A percentile compares a stretch with the other conserved stretches of the same genome.
These are phyloP conservation scores for Mayetiola destructor DNA, from an alignment of 2,888 invertebrate species.

Conservation along the genomic window DNA sequence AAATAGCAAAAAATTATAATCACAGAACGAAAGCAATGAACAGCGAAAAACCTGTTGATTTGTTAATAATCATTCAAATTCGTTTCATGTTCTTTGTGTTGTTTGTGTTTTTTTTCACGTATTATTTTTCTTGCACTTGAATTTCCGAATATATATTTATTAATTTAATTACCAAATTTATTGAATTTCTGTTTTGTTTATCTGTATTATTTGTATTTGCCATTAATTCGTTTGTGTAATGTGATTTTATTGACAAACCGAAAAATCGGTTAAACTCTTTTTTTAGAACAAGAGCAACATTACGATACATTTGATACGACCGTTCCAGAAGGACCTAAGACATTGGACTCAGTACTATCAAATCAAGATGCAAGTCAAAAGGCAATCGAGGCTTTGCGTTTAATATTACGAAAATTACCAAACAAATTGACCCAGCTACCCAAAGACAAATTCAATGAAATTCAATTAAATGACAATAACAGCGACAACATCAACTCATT, in stretches of 20 bases:
- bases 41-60: background rate
- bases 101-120: background rate
- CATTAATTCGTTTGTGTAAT: background rate
- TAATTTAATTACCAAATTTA: background rate
- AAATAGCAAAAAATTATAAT: no score
- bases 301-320: background rate
- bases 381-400: conserved; percentile 9
- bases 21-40: no score
- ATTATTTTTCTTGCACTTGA: background rate
- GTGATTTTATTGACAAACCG: background rate
- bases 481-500: background rate
- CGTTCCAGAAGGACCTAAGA: background rate
- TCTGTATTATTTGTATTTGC: background rate
- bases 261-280: no score
- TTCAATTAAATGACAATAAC: background rate
- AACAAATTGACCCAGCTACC: background rate
- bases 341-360: background rate
- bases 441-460: background rate
- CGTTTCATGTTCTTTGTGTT: background rate
- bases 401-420: conserved; percentile 13
- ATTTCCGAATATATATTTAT: no score
- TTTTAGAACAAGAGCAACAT: conserved; percentile 10
- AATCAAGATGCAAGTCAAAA: conserved; percentile 3
- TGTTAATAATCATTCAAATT: background rate
- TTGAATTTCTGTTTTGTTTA: background rate